Evolutionary conservation across 2,888 invertebrate species (phyloP).

Genomic region (Cheilosia scutellata): DNA sequence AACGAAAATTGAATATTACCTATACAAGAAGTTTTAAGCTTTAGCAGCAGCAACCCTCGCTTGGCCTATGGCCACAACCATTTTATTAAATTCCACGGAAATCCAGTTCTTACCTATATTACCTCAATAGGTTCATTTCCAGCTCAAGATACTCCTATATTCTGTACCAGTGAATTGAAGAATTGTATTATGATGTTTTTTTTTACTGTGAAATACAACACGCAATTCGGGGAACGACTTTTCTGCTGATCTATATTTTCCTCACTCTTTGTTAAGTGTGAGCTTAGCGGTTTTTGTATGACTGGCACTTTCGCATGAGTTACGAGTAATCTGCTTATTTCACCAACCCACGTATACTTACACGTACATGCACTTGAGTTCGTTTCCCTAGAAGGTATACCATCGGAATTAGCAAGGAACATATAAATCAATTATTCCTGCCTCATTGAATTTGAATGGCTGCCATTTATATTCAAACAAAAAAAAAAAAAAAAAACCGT

Average conservation of each 20-base stretch:
- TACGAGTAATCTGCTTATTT: slow-evolving; percentile 41
- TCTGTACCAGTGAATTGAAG: too few relatives aligned
- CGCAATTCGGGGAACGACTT: slow-evolving; percentile 3
- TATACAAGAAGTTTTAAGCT: too few relatives aligned
- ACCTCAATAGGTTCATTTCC: too few relatives aligned
- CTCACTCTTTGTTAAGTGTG: neutral
- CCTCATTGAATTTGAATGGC: slow-evolving; percentile 58
- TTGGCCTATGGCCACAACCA: too few relatives aligned
- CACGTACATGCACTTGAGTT: slow-evolving; percentile 8
- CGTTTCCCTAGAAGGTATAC: neutral
- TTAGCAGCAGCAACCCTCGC: too few relatives aligned
- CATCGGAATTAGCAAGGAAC: slow-evolving; percentile 15
- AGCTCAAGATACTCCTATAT: too few relatives aligned
- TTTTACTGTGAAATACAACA: neutral
- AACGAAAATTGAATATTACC: too few relatives aligned
- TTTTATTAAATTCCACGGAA: too few relatives aligned
- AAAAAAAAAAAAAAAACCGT: neutral
- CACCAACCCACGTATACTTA: slow-evolving; percentile 1
- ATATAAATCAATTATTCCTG: slow-evolving; percentile 64
- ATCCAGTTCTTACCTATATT: too few relatives aligned
- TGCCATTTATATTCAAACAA: slow-evolving; percentile 40
- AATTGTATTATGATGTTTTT: too few relatives aligned
- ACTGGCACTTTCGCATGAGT: slow-evolving; percentile 35
- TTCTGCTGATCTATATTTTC: slow-evolving; percentile 35
- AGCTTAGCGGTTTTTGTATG: slow-evolving; percentile 19